Evolutionary conservation across 2,888 invertebrate genomes (phyloP), one percentile per base, ranked within the genome.

Genomic region (Tetropium fuscum): DNA sequence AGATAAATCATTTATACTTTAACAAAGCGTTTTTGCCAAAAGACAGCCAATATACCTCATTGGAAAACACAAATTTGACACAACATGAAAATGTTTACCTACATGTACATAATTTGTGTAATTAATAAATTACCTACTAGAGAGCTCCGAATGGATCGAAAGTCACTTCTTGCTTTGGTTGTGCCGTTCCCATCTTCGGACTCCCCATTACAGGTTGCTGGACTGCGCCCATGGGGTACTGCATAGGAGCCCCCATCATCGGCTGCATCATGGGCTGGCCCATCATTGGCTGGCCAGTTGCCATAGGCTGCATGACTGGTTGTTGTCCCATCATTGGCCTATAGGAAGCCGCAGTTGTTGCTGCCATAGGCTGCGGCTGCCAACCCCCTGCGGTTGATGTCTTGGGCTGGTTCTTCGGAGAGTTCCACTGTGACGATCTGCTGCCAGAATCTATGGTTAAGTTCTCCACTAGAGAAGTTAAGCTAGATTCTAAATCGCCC

Each of bases 391-490:
- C 58, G 70, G 91, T 89, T 69, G 90, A 89, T 81, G 90, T 58
- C 85, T 93, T 94, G 68, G 94, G 93, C 65, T 84, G 82, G 69
- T 84, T 85, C 70, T 85, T 85, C 0, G 85, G 85, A 57, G 94
- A 94, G 82, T 91, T 94, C 94, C 94, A 94, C 84, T 94, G 93
- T 84, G 91, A 87, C 75, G 85, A 85, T 25, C 71, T 67, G 61
- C 71, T 78, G 13, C 73, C 90, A 45, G 83, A 81, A 84, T 94
- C 94, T 79, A 95, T 95, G 73, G 90, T 88, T 74, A 98, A 87
- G 83, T 97, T 97, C 83, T 97, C 95, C 63, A 96, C 97, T 72
- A 98, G 85, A 67, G 93, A 93, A 61, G 96, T 95, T 63, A 98
- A 88, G 71, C 96, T 97, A 70, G 94, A 93, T 81, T 98, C 97